Conservation (phyloP, 2,797 vertebrate genomes). For the Spheniscus humboldti region DNA sequence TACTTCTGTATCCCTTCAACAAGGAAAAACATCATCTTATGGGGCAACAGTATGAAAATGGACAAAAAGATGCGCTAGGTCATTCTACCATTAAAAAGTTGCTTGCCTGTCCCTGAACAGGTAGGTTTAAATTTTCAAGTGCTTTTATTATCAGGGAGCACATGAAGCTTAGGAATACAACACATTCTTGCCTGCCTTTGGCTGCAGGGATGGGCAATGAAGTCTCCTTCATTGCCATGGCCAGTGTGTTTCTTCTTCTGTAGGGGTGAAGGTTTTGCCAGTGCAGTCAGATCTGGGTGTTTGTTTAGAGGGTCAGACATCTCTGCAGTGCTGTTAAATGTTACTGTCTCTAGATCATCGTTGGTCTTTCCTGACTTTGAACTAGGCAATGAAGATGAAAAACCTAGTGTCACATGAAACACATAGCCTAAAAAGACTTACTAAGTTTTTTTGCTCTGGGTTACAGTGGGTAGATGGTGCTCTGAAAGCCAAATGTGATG, state of each 20-base stretch:
- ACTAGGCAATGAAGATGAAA: neutral
- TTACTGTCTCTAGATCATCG: fast-evolving
- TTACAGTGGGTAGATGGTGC: neutral
- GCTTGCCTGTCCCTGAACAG: neutral
- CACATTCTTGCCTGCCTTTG: neutral
- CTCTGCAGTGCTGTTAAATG: neutral
- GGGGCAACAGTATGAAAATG: neutral
- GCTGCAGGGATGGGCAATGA: neutral
- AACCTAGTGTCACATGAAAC: neutral
- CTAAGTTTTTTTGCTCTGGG: neutral
- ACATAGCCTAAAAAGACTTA: neutral
- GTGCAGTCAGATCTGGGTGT: neutral
- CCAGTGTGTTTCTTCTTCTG: neutral
- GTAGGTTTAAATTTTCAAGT: neutral
- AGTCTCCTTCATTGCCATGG: neutral
- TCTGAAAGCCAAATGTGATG: neutral
- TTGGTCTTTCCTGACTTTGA: neutral
- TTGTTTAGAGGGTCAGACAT: neutral
- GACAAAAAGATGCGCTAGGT: fast-evolving
- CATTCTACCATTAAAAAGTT: neutral
- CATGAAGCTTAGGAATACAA: neutral
- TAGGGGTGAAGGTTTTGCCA: neutral
- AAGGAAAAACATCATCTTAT: neutral
- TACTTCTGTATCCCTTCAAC: neutral
- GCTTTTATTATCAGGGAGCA: neutral